These are phyloP conservation scores for Chloromyia formosa DNA, from an alignment of 2,888 invertebrate species.

Conservation along the genomic window DNA sequence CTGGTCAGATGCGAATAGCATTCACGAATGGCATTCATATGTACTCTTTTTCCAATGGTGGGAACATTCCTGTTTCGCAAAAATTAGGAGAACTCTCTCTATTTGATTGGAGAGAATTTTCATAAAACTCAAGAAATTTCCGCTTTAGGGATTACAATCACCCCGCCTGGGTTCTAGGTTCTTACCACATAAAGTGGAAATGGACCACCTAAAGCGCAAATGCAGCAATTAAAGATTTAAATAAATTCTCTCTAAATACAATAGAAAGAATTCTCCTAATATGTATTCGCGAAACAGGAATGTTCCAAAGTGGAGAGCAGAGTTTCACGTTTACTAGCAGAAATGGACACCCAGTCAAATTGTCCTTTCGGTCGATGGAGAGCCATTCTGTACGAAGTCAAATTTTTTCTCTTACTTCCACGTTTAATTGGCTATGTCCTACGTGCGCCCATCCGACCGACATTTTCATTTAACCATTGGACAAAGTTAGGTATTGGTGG, in stretches of 20 bases:
- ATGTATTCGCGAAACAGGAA: slow-evolving; percentile 53
- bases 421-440: slow-evolving; percentile 54
- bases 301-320: slow-evolving; percentile 61
- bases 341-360: slow-evolving; percentile 68
- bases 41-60: slow-evolving; percentile 56
- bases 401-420: slow-evolving; percentile 57
- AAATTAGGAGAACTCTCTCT: no score
- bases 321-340: slow-evolving; percentile 74
- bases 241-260: no score
- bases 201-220: no score
- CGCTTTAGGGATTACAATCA: no score
- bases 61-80: slow-evolving; percentile 55
- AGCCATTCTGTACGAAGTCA: slow-evolving; percentile 65
- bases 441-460: slow-evolving; percentile 81
- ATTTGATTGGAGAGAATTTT: no score
- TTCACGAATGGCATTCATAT: slow-evolving; percentile 70
- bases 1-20: slow-evolving; percentile 79
- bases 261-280: no score
- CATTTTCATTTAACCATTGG: slow-evolving; percentile 79
- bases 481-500: slow-evolving; percentile 83
- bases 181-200: no score
- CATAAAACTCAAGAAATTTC: no score
- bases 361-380: slow-evolving; percentile 66
- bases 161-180: no score
- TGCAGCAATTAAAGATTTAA: no score